A percentile compares a stretch with the other conserved stretches of the same genome.
These are phyloP conservation scores for Hololepta plana DNA, from an alignment of 2,888 invertebrate species.

Conservation along the genomic window DNA sequence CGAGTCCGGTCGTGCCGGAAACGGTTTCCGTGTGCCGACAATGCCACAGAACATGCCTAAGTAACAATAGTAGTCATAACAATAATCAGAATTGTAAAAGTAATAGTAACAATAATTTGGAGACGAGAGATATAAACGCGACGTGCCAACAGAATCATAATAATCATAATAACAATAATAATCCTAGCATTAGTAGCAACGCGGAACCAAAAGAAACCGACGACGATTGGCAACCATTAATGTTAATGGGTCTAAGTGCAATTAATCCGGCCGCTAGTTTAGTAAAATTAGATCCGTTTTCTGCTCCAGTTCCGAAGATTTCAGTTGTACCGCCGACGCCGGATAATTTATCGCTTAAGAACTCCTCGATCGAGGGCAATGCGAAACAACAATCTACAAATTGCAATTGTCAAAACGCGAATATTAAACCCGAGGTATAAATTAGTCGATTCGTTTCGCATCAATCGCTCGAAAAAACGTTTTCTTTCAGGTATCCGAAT, in stretches of 20 bases:
- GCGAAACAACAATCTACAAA: too few relatives aligned
- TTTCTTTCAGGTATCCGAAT: constrained; percentile 6
- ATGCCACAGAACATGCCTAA: constrained; percentile 60
- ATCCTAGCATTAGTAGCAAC: constrained; percentile 10
- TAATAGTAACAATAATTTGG: constrained; percentile 8
- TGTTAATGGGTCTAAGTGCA: constrained; percentile 48
- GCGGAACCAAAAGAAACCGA: constrained; percentile 19
- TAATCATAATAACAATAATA: constrained; percentile 22
- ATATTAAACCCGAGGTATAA: too few relatives aligned
- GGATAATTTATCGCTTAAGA: too few relatives aligned
- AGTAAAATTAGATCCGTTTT: constrained; percentile 37
- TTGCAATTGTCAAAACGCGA: constrained; percentile 12
- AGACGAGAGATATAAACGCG: constrained; percentile 37
- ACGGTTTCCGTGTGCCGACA: constrained; percentile 56
- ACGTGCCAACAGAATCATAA: constrained; percentile 47
- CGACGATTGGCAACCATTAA: constrained; percentile 45
- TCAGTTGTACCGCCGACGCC: constrained; percentile 61
- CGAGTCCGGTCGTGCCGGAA: constrained; percentile 55
- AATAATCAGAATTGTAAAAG: constrained; percentile 14
- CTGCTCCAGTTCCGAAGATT: constrained; percentile 43
- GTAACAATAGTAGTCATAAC: constrained; percentile 32
- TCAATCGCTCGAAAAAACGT: too few relatives aligned
- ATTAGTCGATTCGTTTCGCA: too few relatives aligned
- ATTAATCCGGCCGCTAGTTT: constrained; percentile 41
- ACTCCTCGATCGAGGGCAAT: too few relatives aligned